Base-by-base conservation (phyloP, 2,797 vertebrate genomes). In the Acrocephalus scirpaceus region DNA sequence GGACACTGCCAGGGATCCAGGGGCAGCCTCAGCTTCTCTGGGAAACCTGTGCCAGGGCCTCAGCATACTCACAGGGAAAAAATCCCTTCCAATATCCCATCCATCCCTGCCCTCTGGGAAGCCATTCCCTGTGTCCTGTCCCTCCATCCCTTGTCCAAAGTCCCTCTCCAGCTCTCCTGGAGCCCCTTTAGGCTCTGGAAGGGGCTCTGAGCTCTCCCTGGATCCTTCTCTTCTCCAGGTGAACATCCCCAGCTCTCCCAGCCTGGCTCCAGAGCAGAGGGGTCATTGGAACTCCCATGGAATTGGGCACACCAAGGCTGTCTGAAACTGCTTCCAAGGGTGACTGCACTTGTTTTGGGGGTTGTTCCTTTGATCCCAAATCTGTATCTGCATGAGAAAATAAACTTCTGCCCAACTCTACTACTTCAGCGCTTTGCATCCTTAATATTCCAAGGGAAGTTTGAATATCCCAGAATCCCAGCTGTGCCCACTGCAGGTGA, bases 31-130 rank as follows among this genome's bases (percentile, higher is more conserved):
- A 57, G 26, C 38, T 86, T 2, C 54, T 60, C 54, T 45, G 13
- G 22, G 8, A 0, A 67, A 0, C 4, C 62, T 60, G 0, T 20
- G 2, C n/a, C 47, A 53, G 27, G 6, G 8, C 3, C 11, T 57
- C 20, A 0, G 6, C 36, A 44, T 4, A 9, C 32, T 51, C 38
- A 13, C 27, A 51, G 15, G 0, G 0, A 84, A 0, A 0, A 38
- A 60, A 45, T 38, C 47, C 23, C 45, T 16, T n/a, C 53, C 54
- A 51, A 18, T 27, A 44, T 67, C 22, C 45, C 72, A 38, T 13
- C 70, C 0, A 11, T 0, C 13, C 30, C 60, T 34, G 20, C 16
- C 30, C 60, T 65, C 30, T 48, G 10, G 8, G 30, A 56, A 57
- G 20, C 42, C 42, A 65, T 65, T 73, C 42, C 51, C 70, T 42